A percentile compares a stretch with the other conserved stretches of the same genome.
Conservation (phyloP, 2,113 vertebrate genomes). For the Oncorhynchus clarkii region DNA sequence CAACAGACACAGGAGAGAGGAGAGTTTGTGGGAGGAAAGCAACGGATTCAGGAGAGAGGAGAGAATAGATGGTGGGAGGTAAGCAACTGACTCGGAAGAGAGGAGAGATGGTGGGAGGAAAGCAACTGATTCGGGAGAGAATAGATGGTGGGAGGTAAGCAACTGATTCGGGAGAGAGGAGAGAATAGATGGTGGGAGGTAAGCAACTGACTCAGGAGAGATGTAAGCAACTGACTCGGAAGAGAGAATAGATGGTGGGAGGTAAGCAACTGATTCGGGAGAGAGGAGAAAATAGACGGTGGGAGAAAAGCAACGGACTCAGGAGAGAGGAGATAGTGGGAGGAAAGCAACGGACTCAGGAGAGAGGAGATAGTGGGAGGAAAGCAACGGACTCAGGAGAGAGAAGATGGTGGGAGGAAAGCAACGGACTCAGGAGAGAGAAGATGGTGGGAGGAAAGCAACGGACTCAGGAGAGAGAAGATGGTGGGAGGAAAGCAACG, state of each 20-base stretch:
- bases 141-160: not conserved
- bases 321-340: too few species aligned
- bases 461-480: not conserved
- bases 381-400: not conserved
- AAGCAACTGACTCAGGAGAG: not conserved
- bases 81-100: not conserved
- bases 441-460: not conserved
- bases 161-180: not conserved
- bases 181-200: not conserved
- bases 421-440: not conserved
- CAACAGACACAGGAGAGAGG: not conserved
- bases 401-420: not conserved
- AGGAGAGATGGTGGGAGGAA: not conserved
- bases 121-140: not conserved
- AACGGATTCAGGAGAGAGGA: conserved; percentile 3
- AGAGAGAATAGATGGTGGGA: too few species aligned
- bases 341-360: not conserved
- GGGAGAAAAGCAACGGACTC: too few species aligned
- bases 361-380: too few species aligned
- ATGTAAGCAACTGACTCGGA: too few species aligned
- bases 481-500: not conserved
- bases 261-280: too few species aligned
- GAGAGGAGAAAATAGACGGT: too few species aligned
- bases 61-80: not conserved
- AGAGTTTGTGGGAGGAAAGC: too few species aligned